Evolutionary conservation across 1,140 invertebrate genomes (phyloP).

Genomic region (Diorhabda sublineata): DNA sequence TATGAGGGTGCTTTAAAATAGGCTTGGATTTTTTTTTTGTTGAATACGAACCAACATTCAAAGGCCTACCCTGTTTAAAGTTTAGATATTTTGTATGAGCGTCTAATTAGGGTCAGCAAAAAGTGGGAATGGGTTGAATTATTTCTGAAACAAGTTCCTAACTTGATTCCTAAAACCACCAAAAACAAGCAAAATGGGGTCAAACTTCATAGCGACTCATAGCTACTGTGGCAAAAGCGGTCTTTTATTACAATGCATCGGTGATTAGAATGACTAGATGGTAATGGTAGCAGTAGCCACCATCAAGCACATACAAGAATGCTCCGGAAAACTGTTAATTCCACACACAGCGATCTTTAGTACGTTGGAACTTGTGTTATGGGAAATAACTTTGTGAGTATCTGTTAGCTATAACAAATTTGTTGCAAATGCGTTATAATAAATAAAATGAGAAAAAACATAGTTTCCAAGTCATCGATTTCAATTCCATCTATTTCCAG

Average conservation of each 20-base stretch:
- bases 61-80: background rate
- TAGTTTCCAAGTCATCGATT: no score
- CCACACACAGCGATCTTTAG: background rate
- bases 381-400: no score
- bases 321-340: background rate
- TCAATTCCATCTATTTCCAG: no score
- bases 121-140: background rate
- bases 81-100: background rate
- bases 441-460: no score
- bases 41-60: background rate
- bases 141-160: background rate
- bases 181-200: background rate
- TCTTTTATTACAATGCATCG: background rate
- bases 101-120: background rate
- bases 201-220: background rate
- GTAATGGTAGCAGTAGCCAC: constrained; percentile 1
- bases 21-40: no score
- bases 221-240: background rate
- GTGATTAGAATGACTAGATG: background rate
- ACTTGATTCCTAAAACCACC: background rate
- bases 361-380: background rate
- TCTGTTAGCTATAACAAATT: no score
- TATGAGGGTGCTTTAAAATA: no score
- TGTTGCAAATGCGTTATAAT: no score
- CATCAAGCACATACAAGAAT: background rate